These are phyloP conservation scores for Congeria kusceri DNA, from an alignment of 2,888 invertebrate genomes.

Conservation along the genomic window DNA sequence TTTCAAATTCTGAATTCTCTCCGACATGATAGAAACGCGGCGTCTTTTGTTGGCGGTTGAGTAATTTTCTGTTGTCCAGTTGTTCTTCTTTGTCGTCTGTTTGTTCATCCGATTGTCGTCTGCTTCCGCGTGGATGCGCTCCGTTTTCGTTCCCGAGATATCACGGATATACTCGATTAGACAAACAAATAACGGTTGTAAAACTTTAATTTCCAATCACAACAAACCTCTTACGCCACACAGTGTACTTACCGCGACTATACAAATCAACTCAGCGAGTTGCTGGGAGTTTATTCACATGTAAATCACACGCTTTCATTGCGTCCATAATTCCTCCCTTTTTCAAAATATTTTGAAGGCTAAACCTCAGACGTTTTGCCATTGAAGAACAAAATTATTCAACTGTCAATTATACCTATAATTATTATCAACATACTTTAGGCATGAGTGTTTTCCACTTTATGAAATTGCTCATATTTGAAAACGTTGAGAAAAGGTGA, in stretches of 20 bases:
- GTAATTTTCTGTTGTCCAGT: slow-evolving; percentile 37
- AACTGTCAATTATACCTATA: too few relatives aligned
- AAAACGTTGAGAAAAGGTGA: too few relatives aligned
- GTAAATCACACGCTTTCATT: too few relatives aligned
- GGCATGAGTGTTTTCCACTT: slow-evolving; percentile 23
- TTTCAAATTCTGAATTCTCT: too few relatives aligned
- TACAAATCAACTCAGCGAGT: too few relatives aligned
- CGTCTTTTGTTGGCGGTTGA: slow-evolving; percentile 19
- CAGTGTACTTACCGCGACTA: too few relatives aligned
- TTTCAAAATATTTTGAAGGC: too few relatives aligned
- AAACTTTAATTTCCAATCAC: slow-evolving; percentile 37
- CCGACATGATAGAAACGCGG: neutral
- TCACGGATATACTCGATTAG: slow-evolving; percentile 31
- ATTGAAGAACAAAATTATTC: too few relatives aligned
- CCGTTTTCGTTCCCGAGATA: slow-evolving; percentile 33
- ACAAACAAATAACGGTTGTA: slow-evolving; percentile 26
- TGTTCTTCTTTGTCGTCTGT: slow-evolving; percentile 43
- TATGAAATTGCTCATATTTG: too few relatives aligned
- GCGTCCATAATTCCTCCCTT: too few relatives aligned
- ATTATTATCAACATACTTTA: slow-evolving; percentile 25
- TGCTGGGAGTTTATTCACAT: too few relatives aligned
- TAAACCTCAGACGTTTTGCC: too few relatives aligned
- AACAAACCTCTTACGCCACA: slow-evolving; percentile 33
- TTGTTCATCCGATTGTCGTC: slow-evolving; percentile 49
- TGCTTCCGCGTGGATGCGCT: slow-evolving; percentile 39